A percentile compares a stretch with the other conserved stretches of the same genome.
phyloP scores from a whole-genome alignment of 2,113 vertebrate genomes.

The Ammodytes marinus region DNA sequence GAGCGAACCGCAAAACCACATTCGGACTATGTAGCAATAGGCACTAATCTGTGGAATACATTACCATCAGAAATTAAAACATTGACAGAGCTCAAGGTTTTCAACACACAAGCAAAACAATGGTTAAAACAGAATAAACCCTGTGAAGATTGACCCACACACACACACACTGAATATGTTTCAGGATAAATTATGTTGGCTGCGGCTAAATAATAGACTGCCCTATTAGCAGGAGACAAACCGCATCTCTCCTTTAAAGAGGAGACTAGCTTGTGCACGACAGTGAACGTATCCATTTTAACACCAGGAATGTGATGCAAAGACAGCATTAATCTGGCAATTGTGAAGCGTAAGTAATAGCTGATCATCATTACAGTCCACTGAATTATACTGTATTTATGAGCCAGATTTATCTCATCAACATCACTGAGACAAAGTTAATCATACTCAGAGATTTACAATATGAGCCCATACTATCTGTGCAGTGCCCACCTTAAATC shows the following conservation, averaged over 20 bases:
- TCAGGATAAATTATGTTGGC: conserved; percentile 38
- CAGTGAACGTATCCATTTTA: conserved; percentile 27
- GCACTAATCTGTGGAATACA: too few relatives aligned
- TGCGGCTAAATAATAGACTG: conserved; percentile 48
- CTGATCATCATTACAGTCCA: conserved; percentile 30
- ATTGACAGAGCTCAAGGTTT: too few relatives aligned
- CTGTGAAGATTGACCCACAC: too few relatives aligned
- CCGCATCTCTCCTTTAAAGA: conserved; percentile 42
- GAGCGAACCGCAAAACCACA: too few relatives aligned
- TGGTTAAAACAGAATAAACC: too few relatives aligned
- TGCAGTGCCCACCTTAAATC: background rate
- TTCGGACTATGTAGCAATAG: too few relatives aligned
- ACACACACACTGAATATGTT: conserved; percentile 34
- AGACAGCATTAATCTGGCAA: conserved; percentile 27
- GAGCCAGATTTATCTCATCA: conserved; percentile 40
- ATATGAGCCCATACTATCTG: background rate
- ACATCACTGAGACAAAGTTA: conserved; percentile 9
- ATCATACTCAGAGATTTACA: conserved; percentile 20
- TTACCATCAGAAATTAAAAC: too few relatives aligned
- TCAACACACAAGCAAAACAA: too few relatives aligned
- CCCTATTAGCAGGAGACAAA: conserved; percentile 32
- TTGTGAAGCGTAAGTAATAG: conserved; percentile 38
- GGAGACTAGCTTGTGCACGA: conserved; percentile 17
- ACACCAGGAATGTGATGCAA: conserved; percentile 32
- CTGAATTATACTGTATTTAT: conserved; percentile 6